These are phyloP conservation scores for Sweltsa coloradensis DNA, from an alignment of 1,140 invertebrate genomes.

Conservation along the genomic window DNA sequence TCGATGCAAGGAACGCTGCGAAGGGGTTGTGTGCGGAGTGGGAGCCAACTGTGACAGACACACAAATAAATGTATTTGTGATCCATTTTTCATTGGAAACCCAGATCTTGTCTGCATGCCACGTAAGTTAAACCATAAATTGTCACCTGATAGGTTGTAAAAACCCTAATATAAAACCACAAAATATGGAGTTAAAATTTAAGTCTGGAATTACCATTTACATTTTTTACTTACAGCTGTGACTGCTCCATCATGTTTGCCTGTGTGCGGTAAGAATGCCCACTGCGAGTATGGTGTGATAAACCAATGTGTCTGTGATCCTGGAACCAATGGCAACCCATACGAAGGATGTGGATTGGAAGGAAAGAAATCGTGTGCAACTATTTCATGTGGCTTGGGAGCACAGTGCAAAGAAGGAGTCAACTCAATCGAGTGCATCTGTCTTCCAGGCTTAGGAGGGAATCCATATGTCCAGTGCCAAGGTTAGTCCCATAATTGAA, in stretches of 20 bases:
- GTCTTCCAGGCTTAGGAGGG: conserved; percentile 66
- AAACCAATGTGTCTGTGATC: conserved; percentile 72
- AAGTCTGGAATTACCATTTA: neutral
- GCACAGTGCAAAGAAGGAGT: conserved; percentile 63
- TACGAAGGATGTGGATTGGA: conserved; percentile 64
- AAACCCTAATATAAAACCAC: too few species aligned
- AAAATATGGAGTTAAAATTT: too few species aligned
- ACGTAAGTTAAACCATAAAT: conserved; percentile 47
- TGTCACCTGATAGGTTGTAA: too few species aligned
- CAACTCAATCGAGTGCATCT: conserved; percentile 65
- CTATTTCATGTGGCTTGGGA: conserved; percentile 58
- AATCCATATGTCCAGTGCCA: conserved; percentile 77
- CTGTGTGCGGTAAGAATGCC: conserved; percentile 66
- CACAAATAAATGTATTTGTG: conserved; percentile 73
- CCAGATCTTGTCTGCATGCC: conserved; percentile 81
- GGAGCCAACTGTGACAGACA: conserved; percentile 67
- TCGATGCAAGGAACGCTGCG: conserved; percentile 72
- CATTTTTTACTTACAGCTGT: conserved; percentile 45
- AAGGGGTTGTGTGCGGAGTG: conserved; percentile 68
- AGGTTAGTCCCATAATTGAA: conserved; percentile 32
- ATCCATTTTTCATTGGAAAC: conserved; percentile 77
- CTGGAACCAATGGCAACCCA: conserved; percentile 73
- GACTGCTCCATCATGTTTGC: conserved; percentile 60
- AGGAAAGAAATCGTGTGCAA: conserved; percentile 56
- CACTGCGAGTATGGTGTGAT: conserved; percentile 72